A percentile compares a stretch with the other conserved stretches of the same genome.
Evolutionary conservation across 2,888 invertebrate genomes (phyloP).

Genomic region (Blastobasis lacticolella): DNA sequence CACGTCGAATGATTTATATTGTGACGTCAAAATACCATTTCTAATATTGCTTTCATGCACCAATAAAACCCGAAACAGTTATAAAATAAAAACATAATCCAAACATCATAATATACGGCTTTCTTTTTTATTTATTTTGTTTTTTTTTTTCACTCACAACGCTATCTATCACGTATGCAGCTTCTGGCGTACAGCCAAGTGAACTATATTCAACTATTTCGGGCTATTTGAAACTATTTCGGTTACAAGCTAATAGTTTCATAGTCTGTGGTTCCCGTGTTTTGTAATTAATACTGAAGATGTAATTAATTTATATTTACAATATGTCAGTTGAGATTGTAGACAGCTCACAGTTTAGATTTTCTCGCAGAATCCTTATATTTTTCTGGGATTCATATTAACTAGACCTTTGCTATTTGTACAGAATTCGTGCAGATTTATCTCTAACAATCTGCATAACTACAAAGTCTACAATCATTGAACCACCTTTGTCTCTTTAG

Average conservation of each 20-base stretch:
- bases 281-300: constrained; percentile 49
- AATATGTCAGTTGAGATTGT: too few species aligned
- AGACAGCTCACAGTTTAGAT: too few species aligned
- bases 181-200: constrained; percentile 57
- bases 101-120: constrained; percentile 5
- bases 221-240: constrained; percentile 17
- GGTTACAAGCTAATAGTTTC: constrained; percentile 55
- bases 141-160: constrained; percentile 61
- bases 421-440: too few species aligned
- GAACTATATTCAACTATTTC: constrained; percentile 61
- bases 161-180: constrained; percentile 48
- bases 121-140: constrained; percentile 46
- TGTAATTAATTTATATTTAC: too few species aligned
- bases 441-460: too few species aligned
- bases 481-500: too few species aligned
- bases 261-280: constrained; percentile 42
- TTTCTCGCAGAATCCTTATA: too few species aligned
- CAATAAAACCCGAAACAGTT: neutral
- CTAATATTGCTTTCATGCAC: neutral
- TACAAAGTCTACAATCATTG: too few species aligned
- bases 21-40: neutral
- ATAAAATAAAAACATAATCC: constrained; percentile 2
- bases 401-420: too few species aligned
- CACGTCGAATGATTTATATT: too few species aligned
- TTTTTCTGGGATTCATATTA: too few species aligned